Evolutionary conservation across 2,113 vertebrate species (phyloP).

Genomic region (Cinclus mexicanus): DNA sequence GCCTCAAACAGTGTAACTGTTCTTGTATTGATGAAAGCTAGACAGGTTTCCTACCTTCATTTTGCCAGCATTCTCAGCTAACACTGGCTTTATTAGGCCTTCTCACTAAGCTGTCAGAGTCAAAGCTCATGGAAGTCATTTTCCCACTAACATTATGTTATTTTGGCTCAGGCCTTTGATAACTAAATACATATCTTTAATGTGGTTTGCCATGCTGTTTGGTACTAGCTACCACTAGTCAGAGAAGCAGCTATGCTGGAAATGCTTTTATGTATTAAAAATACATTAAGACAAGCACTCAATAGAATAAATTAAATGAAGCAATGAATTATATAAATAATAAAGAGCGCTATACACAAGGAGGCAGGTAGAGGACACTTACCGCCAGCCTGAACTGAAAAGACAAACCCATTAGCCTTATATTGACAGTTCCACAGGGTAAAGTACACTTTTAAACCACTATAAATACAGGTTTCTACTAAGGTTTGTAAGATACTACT

Average conservation of each 20-base stretch:
- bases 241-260: background rate
- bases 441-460: background rate
- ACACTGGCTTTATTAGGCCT: background rate
- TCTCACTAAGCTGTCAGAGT: background rate
- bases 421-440: background rate
- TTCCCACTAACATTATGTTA: background rate
- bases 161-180: background rate
- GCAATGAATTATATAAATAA: constrained; percentile 29
- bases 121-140: background rate
- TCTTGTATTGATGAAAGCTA: background rate
- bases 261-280: constrained; percentile 44
- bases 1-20: background rate
- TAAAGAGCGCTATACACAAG: background rate
- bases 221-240: background rate
- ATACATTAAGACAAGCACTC: constrained; percentile 36
- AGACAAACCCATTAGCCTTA: background rate
- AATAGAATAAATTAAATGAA: constrained; percentile 50
- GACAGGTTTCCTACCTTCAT: background rate
- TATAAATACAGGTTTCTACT: background rate
- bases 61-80: background rate
- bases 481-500: background rate
- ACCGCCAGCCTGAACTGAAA: background rate
- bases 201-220: background rate
- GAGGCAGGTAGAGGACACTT: background rate
- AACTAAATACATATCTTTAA: background rate